Percentiles rank a stretch among this genome's conserved stretches.
phyloP scores from a whole-genome alignment of 2,888 invertebrate species.

The Dryomyza anilis region DNA sequence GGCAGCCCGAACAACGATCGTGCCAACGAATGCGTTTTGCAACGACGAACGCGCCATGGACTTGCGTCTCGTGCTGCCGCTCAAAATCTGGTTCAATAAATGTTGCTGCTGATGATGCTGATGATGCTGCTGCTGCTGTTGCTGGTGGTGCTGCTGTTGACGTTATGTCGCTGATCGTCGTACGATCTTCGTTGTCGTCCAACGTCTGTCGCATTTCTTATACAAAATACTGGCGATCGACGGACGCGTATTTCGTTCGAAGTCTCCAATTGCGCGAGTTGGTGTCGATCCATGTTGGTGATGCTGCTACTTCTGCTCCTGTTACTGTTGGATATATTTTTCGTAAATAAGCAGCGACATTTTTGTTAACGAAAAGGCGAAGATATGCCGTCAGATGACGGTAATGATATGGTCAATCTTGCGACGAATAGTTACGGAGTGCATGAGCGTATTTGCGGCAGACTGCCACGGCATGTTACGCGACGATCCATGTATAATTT shows the following conservation, averaged over 20 bases:
- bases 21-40: background rate
- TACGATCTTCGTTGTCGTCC: no score
- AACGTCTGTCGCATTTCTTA: no score
- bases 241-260: background rate
- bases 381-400: conserved; percentile 40
- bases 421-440: no score
- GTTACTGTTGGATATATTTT: no score
- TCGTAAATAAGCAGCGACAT: conserved; percentile 24
- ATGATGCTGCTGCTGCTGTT: background rate
- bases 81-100: conserved; percentile 47
- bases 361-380: conserved; percentile 27
- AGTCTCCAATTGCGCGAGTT: background rate
- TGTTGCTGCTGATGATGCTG: no score
- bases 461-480: no score
- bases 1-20: background rate
- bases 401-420: conserved; percentile 42
- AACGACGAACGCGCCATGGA: no score
- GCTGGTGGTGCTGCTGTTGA: background rate
- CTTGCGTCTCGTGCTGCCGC: conserved; percentile 52
- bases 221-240: no score
- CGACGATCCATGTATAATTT: no score
- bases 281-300: conserved; percentile 21
- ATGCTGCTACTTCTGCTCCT: conserved; percentile 6
- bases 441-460: no score
- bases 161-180: no score